A percentile compares a stretch with the other conserved stretches of the same genome.
These are phyloP conservation scores for Zaprionus tsacasi DNA, from an alignment of 1,140 invertebrate species.

Conservation along the genomic window DNA sequence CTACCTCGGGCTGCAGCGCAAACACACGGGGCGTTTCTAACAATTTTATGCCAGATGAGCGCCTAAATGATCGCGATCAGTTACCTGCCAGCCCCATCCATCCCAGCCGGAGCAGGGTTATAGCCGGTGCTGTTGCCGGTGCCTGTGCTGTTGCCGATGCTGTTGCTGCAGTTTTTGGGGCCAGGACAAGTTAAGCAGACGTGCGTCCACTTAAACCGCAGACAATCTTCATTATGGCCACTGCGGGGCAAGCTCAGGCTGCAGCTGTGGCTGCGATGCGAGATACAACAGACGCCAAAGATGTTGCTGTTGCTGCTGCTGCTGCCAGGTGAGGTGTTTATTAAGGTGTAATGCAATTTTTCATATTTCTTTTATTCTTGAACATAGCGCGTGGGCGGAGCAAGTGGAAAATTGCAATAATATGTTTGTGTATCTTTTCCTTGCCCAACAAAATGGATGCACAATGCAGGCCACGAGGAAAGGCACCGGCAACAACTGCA, in stretches of 20 bases:
- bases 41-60: conserved; percentile 83
- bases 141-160: conserved; percentile 2
- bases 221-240: conserved; percentile 83
- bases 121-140: not conserved
- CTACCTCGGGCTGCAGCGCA: conserved; percentile 45
- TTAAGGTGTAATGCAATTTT: conserved; percentile 83
- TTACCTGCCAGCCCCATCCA: conserved; percentile 55
- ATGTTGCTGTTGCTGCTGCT: conserved; percentile 10
- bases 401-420: conserved; percentile 83
- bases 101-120: conserved; percentile 7
- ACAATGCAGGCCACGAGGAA: conserved; percentile 58
- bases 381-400: conserved; percentile 68
- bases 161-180: not conserved
- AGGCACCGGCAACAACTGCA: conserved; percentile 33
- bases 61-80: conserved; percentile 79
- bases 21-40: conserved; percentile 83
- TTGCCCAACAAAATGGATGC: conserved; percentile 76
- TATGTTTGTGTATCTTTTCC: conserved; percentile 72
- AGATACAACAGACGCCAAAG: conserved; percentile 47
- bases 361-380: conserved; percentile 72
- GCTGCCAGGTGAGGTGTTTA: conserved; percentile 78
- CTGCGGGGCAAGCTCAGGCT: conserved; percentile 64
- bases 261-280: conserved; percentile 36
- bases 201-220: conserved; percentile 78
- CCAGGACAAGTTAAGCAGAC: conserved; percentile 46